These are phyloP conservation scores for Gorsachius goisagi DNA, from an alignment of 2,113 vertebrate genomes.

Conservation along the genomic window DNA sequence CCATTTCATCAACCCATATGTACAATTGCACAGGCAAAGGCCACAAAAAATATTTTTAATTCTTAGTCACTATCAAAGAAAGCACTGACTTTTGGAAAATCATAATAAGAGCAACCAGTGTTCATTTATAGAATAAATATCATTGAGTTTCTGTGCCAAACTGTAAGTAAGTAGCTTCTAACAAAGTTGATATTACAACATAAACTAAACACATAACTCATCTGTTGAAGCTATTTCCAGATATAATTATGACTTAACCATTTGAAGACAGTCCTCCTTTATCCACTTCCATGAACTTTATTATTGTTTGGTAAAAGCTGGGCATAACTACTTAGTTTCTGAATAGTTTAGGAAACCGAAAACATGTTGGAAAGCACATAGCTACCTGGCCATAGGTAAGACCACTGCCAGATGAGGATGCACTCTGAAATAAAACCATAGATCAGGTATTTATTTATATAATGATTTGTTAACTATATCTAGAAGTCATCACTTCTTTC, in stretches of 20 bases:
- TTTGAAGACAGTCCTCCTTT: not conserved
- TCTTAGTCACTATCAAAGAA: not conserved
- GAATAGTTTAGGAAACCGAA: not conserved
- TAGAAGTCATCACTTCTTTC: not conserved
- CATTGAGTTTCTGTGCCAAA: not conserved
- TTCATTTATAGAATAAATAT: not conserved
- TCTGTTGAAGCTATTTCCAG: not conserved
- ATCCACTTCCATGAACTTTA: not conserved
- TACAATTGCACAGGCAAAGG: not conserved
- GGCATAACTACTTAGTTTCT: not conserved
- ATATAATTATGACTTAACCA: not conserved
- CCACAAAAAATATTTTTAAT: not conserved
- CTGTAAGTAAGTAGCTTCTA: not conserved
- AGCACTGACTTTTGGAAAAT: not conserved
- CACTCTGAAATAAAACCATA: conserved; percentile 26
- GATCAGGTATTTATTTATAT: not conserved
- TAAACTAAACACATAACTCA: not conserved
- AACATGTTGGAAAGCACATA: not conserved
- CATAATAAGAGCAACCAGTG: not conserved
- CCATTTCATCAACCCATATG: not conserved
- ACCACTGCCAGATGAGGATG: not conserved
- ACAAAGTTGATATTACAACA: not conserved
- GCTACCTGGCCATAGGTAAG: conserved; percentile 60
- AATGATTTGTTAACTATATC: not conserved
- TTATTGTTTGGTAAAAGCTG: not conserved